phyloP scores from a whole-genome alignment of 2,797 vertebrate species.

The Carcharodon carcharias region DNA sequence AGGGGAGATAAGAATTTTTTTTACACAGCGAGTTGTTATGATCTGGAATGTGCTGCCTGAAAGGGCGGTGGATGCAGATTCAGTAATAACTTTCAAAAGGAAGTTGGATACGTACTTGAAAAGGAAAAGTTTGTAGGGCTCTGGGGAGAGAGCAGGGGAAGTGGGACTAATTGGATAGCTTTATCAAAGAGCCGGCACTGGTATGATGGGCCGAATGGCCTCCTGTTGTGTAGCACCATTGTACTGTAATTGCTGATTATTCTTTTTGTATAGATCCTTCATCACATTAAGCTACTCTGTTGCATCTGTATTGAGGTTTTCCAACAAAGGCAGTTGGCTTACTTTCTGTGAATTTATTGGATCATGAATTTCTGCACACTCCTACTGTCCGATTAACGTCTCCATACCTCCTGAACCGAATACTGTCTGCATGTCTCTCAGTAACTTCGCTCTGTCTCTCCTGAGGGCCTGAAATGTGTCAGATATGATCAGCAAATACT shows the following conservation, averaged over 20 bases:
- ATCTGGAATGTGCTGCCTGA: conserved; percentile 6
- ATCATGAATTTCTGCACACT: neutral
- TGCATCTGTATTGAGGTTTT: neutral
- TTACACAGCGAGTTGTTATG: neutral
- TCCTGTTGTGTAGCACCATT: neutral
- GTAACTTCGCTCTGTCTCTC: neutral
- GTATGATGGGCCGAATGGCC: neutral
- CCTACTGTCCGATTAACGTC: neutral
- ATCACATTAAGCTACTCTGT: neutral
- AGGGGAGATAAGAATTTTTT: neutral
- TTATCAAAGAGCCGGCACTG: neutral
- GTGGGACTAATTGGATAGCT: neutral
- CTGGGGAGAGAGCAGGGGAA: neutral
- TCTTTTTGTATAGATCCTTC: neutral
- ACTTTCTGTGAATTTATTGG: neutral
- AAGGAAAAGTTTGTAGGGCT: neutral
- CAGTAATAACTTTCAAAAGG: neutral
- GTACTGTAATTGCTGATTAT: neutral
- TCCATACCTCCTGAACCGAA: neutral
- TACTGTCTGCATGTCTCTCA: neutral
- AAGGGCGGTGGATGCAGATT: neutral
- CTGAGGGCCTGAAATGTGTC: neutral
- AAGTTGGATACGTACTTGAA: neutral
- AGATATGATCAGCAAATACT: neutral
- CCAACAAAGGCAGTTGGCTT: neutral